Conservation (phyloP, 2,888 invertebrate species). For the Eretmocerus hayati region DNA sequence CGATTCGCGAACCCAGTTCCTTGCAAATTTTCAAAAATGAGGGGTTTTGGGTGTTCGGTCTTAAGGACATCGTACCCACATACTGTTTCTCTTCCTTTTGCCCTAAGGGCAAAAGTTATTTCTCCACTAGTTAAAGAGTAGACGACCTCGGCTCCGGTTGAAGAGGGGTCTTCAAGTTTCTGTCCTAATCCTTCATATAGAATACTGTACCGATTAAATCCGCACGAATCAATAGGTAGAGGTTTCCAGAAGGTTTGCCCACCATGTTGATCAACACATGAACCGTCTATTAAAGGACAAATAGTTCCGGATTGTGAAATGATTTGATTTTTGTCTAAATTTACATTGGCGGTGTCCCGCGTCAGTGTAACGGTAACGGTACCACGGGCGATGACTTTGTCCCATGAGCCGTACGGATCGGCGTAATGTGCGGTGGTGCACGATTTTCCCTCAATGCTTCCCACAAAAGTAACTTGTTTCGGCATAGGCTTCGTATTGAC, state of each 20-base stretch:
- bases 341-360: too few species aligned
- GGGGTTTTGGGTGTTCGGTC: conserved; percentile 6
- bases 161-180: not conserved
- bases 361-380: too few species aligned
- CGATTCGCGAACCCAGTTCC: not conserved
- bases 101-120: conserved; percentile 5
- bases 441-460: too few species aligned
- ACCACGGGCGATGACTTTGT: too few species aligned
- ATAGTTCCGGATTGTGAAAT: too few species aligned
- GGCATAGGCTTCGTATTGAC: too few species aligned
- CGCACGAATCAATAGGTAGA: not conserved
- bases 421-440: too few species aligned
- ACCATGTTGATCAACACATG: conserved; percentile 2
- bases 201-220: too few species aligned
- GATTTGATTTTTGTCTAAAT: too few species aligned
- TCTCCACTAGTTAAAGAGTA: conserved; percentile 1
- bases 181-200: not conserved
- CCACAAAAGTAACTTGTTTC: too few species aligned
- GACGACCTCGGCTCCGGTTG: not conserved
- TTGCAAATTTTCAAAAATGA: not conserved
- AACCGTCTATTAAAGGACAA: not conserved
- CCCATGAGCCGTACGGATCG: too few species aligned
- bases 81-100: not conserved
- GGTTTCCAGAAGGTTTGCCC: conserved; percentile 8
- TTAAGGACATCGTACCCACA: not conserved